These are phyloP conservation scores for Galeruca laticollis DNA, from an alignment of 2,888 invertebrate genomes.

Conservation along the genomic window DNA sequence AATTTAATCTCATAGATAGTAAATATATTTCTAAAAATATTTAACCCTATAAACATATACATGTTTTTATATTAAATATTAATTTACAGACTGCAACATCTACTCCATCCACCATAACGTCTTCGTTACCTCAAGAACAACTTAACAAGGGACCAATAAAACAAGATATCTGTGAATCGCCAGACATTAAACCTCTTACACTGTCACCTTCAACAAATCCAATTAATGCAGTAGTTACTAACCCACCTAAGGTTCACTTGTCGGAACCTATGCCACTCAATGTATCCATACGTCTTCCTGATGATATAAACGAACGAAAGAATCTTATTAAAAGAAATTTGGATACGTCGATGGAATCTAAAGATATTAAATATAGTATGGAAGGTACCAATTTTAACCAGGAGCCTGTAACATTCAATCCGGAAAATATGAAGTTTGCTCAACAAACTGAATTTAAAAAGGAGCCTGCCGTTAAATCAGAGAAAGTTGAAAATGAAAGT, in stretches of 20 bases:
- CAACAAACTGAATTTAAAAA: constrained; percentile 32
- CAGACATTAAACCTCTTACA: constrained; percentile 36
- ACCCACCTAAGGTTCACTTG: constrained; percentile 34
- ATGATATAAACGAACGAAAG: constrained; percentile 65
- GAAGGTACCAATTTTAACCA: constrained; percentile 50
- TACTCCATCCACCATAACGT: constrained; percentile 34
- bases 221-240: constrained; percentile 49
- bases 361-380: constrained; percentile 54
- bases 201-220: constrained; percentile 38
- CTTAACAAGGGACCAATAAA: constrained; percentile 30
- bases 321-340: constrained; percentile 64
- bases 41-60: background rate
- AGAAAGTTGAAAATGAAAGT: constrained; percentile 52
- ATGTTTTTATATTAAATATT: background rate
- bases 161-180: constrained; percentile 35
- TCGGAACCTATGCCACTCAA: constrained; percentile 61
- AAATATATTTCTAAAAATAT: background rate
- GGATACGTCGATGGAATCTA: constrained; percentile 53
- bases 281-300: constrained; percentile 65
- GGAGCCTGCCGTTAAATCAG: constrained; percentile 11
- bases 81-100: constrained; percentile 25
- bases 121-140: constrained; percentile 36
- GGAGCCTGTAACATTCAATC: constrained; percentile 46
- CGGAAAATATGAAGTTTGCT: constrained; percentile 31
- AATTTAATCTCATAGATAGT: no score